Conservation (phyloP, 2,888 invertebrate species). For the Hyposoter dolosus region DNA sequence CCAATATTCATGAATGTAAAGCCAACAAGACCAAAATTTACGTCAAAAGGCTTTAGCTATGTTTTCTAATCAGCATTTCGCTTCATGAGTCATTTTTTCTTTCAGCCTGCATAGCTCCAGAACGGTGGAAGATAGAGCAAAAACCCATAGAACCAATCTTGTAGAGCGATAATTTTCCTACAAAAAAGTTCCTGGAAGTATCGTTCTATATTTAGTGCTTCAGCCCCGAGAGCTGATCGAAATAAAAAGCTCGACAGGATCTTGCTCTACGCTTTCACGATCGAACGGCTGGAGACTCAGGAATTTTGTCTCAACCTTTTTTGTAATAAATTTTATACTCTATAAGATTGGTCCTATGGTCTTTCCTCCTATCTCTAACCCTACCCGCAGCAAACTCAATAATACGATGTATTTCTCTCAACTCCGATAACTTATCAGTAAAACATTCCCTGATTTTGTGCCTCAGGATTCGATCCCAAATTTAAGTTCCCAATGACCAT, state of each 20-base stretch:
- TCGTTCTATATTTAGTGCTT: not conserved
- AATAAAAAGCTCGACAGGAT: not conserved
- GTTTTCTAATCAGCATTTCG: not conserved
- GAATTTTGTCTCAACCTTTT: not conserved
- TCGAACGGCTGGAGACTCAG: not conserved
- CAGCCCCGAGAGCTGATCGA: not conserved
- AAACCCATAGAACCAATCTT: not conserved
- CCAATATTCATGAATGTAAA: not conserved
- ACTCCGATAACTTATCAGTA: not conserved
- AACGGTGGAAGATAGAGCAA: not conserved
- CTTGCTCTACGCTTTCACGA: not conserved
- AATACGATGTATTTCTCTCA: not conserved
- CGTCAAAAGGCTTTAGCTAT: no score
- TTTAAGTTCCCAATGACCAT: not conserved
- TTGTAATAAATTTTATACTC: not conserved
- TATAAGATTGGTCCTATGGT: not conserved
- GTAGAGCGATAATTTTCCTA: not conserved
- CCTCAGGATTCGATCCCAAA: not conserved
- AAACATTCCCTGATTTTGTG: not conserved
- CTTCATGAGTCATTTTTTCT: not conserved
- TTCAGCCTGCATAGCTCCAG: not conserved
- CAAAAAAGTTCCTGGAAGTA: not conserved
- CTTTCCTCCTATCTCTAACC: not conserved
- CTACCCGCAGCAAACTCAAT: not conserved
- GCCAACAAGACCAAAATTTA: not conserved